phyloP scores from a whole-genome alignment of 2,888 invertebrate species.

The Sphaerophoria taeniata region DNA sequence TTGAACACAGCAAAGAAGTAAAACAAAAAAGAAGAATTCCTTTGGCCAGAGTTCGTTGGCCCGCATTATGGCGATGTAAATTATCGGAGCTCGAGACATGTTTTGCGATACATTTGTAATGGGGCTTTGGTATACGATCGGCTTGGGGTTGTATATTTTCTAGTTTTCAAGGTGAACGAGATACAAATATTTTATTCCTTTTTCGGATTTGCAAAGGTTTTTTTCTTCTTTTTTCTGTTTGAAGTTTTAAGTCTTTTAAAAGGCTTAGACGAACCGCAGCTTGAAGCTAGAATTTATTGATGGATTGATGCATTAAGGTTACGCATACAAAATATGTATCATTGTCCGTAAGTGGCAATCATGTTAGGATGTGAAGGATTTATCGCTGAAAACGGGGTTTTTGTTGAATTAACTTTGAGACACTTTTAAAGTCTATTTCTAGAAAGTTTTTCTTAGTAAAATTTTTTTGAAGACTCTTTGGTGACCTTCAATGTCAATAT shows the following conservation, averaged over 20 bases:
- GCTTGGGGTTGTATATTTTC: constrained; percentile 62
- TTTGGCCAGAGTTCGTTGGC: constrained; percentile 64
- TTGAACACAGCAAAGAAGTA: background rate
- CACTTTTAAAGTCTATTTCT: background rate
- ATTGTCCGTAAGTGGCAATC: constrained; percentile 20
- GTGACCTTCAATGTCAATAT: too few species aligned
- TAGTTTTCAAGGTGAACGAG: constrained; percentile 73
- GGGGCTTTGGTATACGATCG: constrained; percentile 36
- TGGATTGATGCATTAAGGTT: constrained; percentile 50
- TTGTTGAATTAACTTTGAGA: background rate
- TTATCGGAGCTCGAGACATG: constrained; percentile 64
- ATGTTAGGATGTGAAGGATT: constrained; percentile 47
- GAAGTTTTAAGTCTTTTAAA: background rate
- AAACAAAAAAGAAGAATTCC: background rate
- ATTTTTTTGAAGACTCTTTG: background rate
- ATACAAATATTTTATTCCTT: constrained; percentile 60
- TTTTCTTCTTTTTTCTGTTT: constrained; percentile 22
- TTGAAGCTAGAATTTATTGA: background rate
- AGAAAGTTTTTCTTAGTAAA: background rate
- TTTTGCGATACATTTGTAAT: constrained; percentile 73
- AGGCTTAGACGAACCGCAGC: background rate
- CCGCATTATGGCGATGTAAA: constrained; percentile 66
- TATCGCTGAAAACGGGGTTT: constrained; percentile 25
- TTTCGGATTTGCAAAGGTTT: too few species aligned
- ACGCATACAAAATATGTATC: constrained; percentile 43